These are phyloP conservation scores for Pleuronectes platessa DNA, from an alignment of 2,113 vertebrate genomes.

Conservation along the genomic window DNA sequence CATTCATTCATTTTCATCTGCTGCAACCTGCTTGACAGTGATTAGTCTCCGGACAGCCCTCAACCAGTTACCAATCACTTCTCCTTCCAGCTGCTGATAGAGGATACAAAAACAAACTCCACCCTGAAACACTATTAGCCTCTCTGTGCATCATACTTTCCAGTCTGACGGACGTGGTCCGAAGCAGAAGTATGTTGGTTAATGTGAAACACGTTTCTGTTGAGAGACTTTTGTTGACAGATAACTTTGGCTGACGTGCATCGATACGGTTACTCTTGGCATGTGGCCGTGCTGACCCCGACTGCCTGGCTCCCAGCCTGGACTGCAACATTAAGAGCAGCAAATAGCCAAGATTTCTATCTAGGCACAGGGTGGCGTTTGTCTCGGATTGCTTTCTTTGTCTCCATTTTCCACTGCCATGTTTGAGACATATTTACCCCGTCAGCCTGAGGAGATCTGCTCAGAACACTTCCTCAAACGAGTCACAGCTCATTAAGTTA, in stretches of 20 bases:
- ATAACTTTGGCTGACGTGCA: constrained; percentile 74
- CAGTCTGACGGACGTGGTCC: constrained; percentile 55
- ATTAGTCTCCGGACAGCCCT: constrained; percentile 38
- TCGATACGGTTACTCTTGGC: constrained; percentile 74
- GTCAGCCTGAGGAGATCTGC: constrained; percentile 51
- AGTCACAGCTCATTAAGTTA: constrained; percentile 52
- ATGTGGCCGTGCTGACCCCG: constrained; percentile 59
- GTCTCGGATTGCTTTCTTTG: constrained; percentile 70
- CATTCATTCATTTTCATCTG: constrained; percentile 38
- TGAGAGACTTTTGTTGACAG: constrained; percentile 73
- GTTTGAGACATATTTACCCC: constrained; percentile 53
- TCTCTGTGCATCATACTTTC: constrained; percentile 66
- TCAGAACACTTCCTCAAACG: constrained; percentile 49
- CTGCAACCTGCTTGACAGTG: constrained; percentile 26
- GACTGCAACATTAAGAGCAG: constrained; percentile 61
- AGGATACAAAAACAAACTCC: constrained; percentile 35
- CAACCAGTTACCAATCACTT: constrained; percentile 34
- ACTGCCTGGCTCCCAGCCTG: constrained; percentile 66
- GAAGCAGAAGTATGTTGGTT: constrained; percentile 51
- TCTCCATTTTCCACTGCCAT: constrained; percentile 70
- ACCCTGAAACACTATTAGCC: constrained; percentile 45
- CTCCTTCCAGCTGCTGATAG: constrained; percentile 49
- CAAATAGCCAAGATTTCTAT: constrained; percentile 69
- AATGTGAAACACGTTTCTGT: constrained; percentile 72
- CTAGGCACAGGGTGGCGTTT: constrained; percentile 60